phyloP scores from a whole-genome alignment of 2,797 vertebrate species.

The Alexandromys oeconomus region DNA sequence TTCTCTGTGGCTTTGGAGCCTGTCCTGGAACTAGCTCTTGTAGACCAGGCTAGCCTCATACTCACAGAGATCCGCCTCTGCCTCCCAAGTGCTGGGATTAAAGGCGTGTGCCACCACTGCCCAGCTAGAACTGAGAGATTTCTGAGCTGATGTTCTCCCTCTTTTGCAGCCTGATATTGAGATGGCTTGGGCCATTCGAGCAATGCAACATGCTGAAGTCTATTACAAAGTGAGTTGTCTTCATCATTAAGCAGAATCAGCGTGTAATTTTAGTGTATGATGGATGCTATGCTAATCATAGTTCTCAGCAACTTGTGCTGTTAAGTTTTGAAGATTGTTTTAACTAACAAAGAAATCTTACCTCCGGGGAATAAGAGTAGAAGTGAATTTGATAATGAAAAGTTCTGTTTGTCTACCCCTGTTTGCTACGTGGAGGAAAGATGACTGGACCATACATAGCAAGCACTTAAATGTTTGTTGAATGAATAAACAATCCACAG shows the following conservation, averaged over 20 bases:
- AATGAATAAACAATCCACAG: slow-evolving; percentile 30
- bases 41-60: too few species aligned
- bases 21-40: too few species aligned
- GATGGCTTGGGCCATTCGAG: slow-evolving; percentile 88
- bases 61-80: too few species aligned
- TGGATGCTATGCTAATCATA: slow-evolving; percentile 32
- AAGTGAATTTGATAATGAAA: slow-evolving; percentile 41
- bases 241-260: slow-evolving; percentile 53
- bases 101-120: too few species aligned
- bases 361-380: not conserved
- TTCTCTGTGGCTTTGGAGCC: too few species aligned
- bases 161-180: slow-evolving; percentile 86
- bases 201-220: slow-evolving; percentile 88
- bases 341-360: slow-evolving; percentile 48
- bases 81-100: too few species aligned
- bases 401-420: slow-evolving; percentile 7
- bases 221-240: slow-evolving; percentile 84
- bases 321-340: slow-evolving; percentile 59
- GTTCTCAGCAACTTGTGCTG: slow-evolving; percentile 45
- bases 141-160: slow-evolving; percentile 57
- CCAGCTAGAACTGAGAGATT: not conserved
- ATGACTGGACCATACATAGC: not conserved
- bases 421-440: slow-evolving; percentile 2
- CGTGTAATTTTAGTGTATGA: slow-evolving; percentile 14
- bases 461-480: slow-evolving; percentile 41